Base-by-base conservation (phyloP, 2,888 invertebrate genomes). In the Ceriagrion tenellum region DNA sequence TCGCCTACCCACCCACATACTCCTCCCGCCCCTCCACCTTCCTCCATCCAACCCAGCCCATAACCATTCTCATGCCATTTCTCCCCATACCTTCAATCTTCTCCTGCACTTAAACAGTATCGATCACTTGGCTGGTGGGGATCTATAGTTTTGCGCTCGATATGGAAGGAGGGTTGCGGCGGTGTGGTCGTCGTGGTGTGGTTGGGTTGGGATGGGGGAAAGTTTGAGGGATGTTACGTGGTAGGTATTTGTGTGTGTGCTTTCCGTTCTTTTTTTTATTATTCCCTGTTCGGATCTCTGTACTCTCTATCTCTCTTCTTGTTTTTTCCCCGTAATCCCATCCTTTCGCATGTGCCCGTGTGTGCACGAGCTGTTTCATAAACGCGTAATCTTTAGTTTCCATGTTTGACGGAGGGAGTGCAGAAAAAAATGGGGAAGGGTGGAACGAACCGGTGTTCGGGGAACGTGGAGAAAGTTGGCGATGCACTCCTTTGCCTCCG, bases 11-110 rank as follows among this genome's bases (percentile, higher is more conserved):
- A 95, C 95, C 89, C 89, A 59, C 95, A 88, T 59, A 95, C 95
- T 95, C 95, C 95, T 95, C 95, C 95, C 95, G 95, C 95, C 90
- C 95, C 96, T 95, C 93, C 95, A 96, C 96, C 96, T 95, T 96
- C 95, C 55, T 12, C 47, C 47, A 47, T 12, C 47, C 47, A 47
- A 47, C 47, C 47, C 47, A 2, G 47, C 8, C 47, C 47, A 47
- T 47, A 47, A 47, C 47, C 47, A 47, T 47, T 47, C 47, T 47
- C 47, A 47, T 47, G 47, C 47, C 47, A 47, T 47, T 47, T 47
- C 47, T 47, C 47, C 47, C 47, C 47, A 47, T 47, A 2, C 47
- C 8, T 47, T 8, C 8, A 47, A n/a, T n/a, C n/a, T n/a, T 47
- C 47, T 47, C 8, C 47, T 47, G n/a, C 26, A n/a, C 95, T 96